These are phyloP conservation scores for Bombus difficillimus DNA, from an alignment of 1,140 invertebrate species.

Conservation along the genomic window DNA sequence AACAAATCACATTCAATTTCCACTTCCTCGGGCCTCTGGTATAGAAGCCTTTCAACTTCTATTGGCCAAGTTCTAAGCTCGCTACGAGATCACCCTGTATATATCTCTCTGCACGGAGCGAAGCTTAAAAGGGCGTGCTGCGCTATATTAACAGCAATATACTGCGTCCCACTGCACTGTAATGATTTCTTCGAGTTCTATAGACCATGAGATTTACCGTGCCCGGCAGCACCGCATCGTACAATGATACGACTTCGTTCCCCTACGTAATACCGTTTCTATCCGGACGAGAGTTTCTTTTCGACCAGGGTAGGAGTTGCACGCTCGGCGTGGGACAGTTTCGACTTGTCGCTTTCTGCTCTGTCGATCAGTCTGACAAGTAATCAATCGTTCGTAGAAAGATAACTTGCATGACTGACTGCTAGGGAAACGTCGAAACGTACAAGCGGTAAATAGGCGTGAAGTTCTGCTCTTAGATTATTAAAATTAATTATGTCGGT, in stretches of 20 bases:
- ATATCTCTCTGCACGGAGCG: neutral
- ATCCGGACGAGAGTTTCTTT: constrained; percentile 18
- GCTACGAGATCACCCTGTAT: neutral
- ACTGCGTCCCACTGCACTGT: constrained; percentile 52
- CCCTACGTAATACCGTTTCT: constrained; percentile 27
- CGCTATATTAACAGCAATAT: constrained; percentile 69
- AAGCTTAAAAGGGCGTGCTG: constrained; percentile 60
- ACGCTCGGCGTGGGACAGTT: neutral
- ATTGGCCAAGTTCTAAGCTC: neutral
- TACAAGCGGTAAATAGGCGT: neutral
- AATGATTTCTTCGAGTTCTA: constrained; percentile 74
- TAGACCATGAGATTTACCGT: constrained; percentile 70
- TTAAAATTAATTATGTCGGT: neutral
- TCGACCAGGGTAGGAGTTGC: constrained; percentile 7
- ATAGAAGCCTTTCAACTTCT: neutral
- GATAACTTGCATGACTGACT: neutral
- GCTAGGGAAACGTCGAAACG: neutral
- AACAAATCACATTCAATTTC: neutral
- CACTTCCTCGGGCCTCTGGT: neutral
- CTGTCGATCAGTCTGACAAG: constrained; percentile 16
- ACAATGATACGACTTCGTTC: constrained; percentile 42
- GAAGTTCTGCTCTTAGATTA: neutral
- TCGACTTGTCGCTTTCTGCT: constrained; percentile 14
- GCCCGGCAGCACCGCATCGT: constrained; percentile 58
- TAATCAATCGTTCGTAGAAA: constrained; percentile 24